Conservation (phyloP, 2,888 invertebrate species). For the Nomada lathburiana region DNA sequence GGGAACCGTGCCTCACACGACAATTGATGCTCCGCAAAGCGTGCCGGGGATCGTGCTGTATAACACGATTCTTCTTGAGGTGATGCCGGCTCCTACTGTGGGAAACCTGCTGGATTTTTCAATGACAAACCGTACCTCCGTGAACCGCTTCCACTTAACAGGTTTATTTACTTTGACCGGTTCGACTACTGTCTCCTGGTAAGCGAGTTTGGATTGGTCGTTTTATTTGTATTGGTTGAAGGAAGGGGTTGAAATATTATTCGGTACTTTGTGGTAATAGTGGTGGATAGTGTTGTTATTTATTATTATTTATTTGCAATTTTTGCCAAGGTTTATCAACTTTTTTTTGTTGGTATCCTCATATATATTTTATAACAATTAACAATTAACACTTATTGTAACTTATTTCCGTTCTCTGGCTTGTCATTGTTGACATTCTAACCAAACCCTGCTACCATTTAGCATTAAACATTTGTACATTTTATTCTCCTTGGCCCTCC, state of each 20-base stretch:
- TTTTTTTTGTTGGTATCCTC: not conserved
- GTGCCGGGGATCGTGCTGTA: constrained; percentile 32
- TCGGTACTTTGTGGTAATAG: too few species aligned
- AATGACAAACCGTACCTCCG: constrained; percentile 9
- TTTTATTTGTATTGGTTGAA: too few species aligned
- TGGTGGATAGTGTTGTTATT: too few species aligned
- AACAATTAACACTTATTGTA: too few species aligned
- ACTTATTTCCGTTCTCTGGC: too few species aligned
- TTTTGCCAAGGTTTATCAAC: not conserved
- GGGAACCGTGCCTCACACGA: constrained; percentile 52
- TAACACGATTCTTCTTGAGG: constrained; percentile 19
- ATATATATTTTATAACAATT: too few species aligned
- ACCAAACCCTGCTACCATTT: too few species aligned
- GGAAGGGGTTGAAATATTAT: too few species aligned
- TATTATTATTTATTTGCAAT: not conserved
- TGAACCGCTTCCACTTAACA: constrained; percentile 10
- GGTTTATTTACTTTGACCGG: not conserved
- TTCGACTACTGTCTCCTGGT: not conserved
- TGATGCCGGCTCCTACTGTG: constrained; percentile 17
- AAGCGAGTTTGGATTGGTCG: not conserved
- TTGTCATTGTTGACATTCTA: too few species aligned
- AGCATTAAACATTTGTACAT: too few species aligned
- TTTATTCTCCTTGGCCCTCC: too few species aligned
- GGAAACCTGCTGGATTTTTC: constrained; percentile 34
- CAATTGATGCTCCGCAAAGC: constrained; percentile 53